Evolutionary conservation across 2,797 vertebrate species (phyloP), one percentile per base, ranked within the genome.

Genomic region (Triplophysa yarkandensis): DNA sequence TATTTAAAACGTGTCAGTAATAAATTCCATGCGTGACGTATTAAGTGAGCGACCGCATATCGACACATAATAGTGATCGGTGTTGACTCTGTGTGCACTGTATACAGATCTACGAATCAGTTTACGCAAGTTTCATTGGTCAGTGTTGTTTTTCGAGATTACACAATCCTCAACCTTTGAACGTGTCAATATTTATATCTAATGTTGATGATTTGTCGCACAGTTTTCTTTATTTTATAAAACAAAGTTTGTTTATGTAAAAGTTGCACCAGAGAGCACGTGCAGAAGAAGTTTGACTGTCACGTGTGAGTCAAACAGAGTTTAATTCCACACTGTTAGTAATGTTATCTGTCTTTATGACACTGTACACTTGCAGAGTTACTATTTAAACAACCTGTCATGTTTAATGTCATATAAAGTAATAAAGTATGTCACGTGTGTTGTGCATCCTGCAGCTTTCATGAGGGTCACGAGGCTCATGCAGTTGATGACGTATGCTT

Each of bases 391-490:
- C n/a, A n/a, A n/a, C n/a, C n/a, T n/a, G n/a, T n/a, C n/a, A n/a
- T n/a, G n/a, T n/a, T n/a, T n/a, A n/a, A n/a, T 43, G 2, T 62
- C 28, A 43, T 44, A 34, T 58, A 4, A 61, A 58, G 52, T 68
- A 57, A 60, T 32, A 74, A 9, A 23, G 46, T 30, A 52, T 46
- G 52, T 73, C 69, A 68, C 63, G 44, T 68, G 70, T 32, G 36
- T 34, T 32, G 19, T 66, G 41, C 72, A 25, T 74, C 52, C 28
- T 46, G 52, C 16, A 19, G 57, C 11, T 68, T 78, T 62, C 30
- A 54, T 62, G 19, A 61, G 10, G 27, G 63, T 62, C 76, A 78
- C 76, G 55, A 72, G 76, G 50, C 46, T 21, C 43, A 48, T 54
- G 69, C 54, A 34, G n/a, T n/a, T n/a, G n/a, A n/a, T n/a, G n/a